Evolutionary conservation across 2,888 invertebrate species (phyloP).

Genomic region (Allolobophora icterica): DNA sequence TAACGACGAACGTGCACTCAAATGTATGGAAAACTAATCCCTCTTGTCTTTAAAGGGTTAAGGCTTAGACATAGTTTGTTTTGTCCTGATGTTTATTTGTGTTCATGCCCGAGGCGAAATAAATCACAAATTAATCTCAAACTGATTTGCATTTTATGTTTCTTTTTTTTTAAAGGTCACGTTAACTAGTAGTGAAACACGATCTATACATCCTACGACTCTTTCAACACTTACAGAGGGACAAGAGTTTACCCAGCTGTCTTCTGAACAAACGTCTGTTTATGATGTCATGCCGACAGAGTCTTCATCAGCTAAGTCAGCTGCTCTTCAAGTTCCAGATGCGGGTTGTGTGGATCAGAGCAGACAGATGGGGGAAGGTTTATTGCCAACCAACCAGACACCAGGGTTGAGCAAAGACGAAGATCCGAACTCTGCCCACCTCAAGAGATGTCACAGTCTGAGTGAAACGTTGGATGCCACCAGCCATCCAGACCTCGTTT

Average conservation of each 20-base stretch:
- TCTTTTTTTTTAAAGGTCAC: background rate
- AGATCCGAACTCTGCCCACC: background rate
- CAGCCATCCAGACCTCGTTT: background rate
- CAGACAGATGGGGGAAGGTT: no score
- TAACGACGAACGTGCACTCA: no score
- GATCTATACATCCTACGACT: background rate
- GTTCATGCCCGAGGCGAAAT: background rate
- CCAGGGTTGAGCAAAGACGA: background rate
- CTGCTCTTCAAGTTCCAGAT: background rate
- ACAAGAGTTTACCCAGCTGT: background rate
- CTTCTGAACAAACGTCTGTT: background rate
- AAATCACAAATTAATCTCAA: background rate
- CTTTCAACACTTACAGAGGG: background rate
- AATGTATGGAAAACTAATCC: no score
- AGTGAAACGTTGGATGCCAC: slow-evolving; percentile 28
- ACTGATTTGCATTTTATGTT: background rate
- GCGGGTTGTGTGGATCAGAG: background rate
- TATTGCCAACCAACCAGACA: background rate
- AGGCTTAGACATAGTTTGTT: no score
- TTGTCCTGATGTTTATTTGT: background rate
- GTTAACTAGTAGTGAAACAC: background rate
- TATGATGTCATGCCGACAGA: background rate
- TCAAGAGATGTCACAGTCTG: slow-evolving; percentile 39
- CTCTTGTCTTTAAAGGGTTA: no score
- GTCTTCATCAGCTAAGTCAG: background rate